Evolutionary conservation across 1,140 invertebrate genomes (phyloP).

Genomic region (Phymorhynchus buccinoides): DNA sequence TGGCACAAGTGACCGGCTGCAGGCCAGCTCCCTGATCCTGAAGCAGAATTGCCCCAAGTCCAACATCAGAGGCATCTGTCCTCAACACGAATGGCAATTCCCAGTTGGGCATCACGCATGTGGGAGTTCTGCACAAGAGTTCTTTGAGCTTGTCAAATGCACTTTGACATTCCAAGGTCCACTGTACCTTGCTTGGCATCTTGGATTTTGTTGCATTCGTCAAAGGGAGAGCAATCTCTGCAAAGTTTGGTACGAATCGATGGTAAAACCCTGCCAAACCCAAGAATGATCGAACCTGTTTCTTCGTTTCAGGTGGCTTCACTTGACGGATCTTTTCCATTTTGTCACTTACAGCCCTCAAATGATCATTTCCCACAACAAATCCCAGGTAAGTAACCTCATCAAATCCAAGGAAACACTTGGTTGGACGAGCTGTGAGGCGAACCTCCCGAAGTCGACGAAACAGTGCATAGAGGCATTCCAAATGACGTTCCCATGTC

Average conservation of each 20-base stretch:
- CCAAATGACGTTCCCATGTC: background rate
- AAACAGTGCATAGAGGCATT: background rate
- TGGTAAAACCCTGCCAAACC: constrained; percentile 47
- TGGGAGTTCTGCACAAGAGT: constrained; percentile 35
- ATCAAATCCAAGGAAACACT: constrained; percentile 34
- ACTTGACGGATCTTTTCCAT: constrained; percentile 67
- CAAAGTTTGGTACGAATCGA: constrained; percentile 54
- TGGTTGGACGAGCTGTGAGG: background rate
- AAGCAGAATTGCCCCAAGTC: constrained; percentile 65
- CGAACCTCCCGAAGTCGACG: background rate
- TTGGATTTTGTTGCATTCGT: constrained; percentile 30
- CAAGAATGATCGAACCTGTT: constrained; percentile 62
- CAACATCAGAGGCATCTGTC: constrained; percentile 62
- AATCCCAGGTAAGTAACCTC: constrained; percentile 45
- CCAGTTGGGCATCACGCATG: constrained; percentile 57
- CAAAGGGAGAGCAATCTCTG: constrained; percentile 53
- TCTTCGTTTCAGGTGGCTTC: constrained; percentile 61
- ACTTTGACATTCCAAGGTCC: background rate
- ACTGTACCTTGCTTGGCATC: background rate
- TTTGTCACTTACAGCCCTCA: constrained; percentile 64
- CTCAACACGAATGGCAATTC: constrained; percentile 63
- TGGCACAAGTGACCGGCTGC: constrained; percentile 6
- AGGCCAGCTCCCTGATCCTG: constrained; percentile 41
- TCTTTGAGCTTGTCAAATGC: constrained; percentile 39
- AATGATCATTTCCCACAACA: constrained; percentile 48